Evolutionary conservation across 64 coral and sea anemone species (phyloP).

Genomic region (Montipora efflorescens): DNA sequence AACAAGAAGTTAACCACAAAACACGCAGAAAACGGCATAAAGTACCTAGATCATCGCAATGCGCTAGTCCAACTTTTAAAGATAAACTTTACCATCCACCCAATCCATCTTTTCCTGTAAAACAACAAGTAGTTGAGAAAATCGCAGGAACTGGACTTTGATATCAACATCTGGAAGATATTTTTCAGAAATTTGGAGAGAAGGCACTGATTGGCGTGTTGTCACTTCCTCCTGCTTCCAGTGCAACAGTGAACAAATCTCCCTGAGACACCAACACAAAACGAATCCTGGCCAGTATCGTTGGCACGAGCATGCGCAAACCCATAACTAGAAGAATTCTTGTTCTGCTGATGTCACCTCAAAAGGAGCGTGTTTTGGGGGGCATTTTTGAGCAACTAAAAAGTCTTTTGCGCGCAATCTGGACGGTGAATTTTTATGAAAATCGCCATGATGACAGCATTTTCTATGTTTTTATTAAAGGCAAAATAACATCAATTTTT

Average conservation of each 20-base stretch:
- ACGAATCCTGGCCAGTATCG: slow-evolving; percentile 18
- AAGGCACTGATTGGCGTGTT: slow-evolving; percentile 29
- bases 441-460: background rate
- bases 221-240: slow-evolving; percentile 5
- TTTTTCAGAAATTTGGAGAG: slow-evolving; percentile 33
- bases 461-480: background rate
- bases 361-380: background rate
- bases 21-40: slow-evolving; percentile 21
- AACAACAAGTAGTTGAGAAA: slow-evolving; percentile 32
- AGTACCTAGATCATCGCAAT: slow-evolving; percentile 57
- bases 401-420: background rate
- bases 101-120: background rate
- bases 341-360: background rate
- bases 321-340: background rate
- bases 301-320: slow-evolving; percentile 1
- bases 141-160: slow-evolving; percentile 44
- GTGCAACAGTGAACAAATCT: background rate
- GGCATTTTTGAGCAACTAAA: background rate
- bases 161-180: slow-evolving; percentile 22
- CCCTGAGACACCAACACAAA: background rate
- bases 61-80: slow-evolving; percentile 44
- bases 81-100: slow-evolving; percentile 49
- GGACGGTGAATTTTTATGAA: background rate
- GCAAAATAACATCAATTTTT: background rate
- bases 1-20: slow-evolving; percentile 3